These are phyloP conservation scores for Channa striata DNA, from an alignment of 2,797 vertebrate genomes.

Conservation along the genomic window DNA sequence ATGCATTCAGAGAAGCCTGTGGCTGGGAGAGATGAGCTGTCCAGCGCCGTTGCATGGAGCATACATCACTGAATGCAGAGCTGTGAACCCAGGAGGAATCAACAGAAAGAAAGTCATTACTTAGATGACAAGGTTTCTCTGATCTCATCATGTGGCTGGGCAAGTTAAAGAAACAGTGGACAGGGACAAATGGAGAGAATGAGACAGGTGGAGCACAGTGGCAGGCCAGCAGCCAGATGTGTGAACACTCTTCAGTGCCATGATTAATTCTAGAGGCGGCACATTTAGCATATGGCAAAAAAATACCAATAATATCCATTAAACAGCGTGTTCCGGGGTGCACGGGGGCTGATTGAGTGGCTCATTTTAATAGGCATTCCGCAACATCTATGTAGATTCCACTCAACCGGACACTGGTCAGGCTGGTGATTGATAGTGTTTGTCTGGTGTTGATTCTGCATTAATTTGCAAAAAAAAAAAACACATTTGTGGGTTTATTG, in stretches of 20 bases:
- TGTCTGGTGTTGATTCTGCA: slow-evolving; percentile 35
- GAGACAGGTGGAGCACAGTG: slow-evolving; percentile 30
- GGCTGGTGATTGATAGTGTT: slow-evolving; percentile 35
- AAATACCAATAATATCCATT: slow-evolving; percentile 65
- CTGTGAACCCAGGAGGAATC: slow-evolving; percentile 65
- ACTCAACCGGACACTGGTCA: slow-evolving; percentile 29
- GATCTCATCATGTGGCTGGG: slow-evolving; percentile 68
- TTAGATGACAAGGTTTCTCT: slow-evolving; percentile 71
- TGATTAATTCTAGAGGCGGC: slow-evolving; percentile 56
- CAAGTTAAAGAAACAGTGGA: slow-evolving; percentile 54
- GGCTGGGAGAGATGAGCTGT: slow-evolving; percentile 78
- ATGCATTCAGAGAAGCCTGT: slow-evolving; percentile 74
- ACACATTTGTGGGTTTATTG: slow-evolving; percentile 33
- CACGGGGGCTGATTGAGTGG: slow-evolving; percentile 54
- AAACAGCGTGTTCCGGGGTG: slow-evolving; percentile 37
- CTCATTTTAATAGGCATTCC: slow-evolving; percentile 47
- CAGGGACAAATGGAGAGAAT: slow-evolving; percentile 43
- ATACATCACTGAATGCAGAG: slow-evolving; percentile 73
- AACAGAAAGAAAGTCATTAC: slow-evolving; percentile 77
- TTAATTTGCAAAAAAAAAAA: slow-evolving; percentile 37
- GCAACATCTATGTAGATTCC: slow-evolving; percentile 38
- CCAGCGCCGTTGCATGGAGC: slow-evolving; percentile 66
- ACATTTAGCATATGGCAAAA: slow-evolving; percentile 52
- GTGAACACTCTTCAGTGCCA: slow-evolving; percentile 35
- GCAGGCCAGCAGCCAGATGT: slow-evolving; percentile 24